Conservation (phyloP, 64 coral and sea anemone genomes). For the Astreopora myriophthalma region DNA sequence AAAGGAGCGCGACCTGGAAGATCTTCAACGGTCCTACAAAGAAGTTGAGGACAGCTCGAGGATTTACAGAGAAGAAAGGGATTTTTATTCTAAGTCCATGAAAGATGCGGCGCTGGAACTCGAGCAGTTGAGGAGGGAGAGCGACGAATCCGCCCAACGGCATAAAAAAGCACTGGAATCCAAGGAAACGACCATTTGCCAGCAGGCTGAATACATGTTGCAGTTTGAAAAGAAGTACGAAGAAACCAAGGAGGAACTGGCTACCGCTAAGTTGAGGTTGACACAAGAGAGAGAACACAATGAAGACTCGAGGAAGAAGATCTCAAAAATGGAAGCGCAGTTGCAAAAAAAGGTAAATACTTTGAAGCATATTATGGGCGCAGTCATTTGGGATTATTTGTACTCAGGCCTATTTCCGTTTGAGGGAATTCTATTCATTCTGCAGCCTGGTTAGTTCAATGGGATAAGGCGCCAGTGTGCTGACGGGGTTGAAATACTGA, state of each 20-base stretch:
- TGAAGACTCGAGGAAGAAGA: slow-evolving; percentile 17
- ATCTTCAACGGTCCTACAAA: background rate
- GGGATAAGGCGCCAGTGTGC: too few species aligned
- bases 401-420: too few species aligned
- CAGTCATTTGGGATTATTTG: too few species aligned
- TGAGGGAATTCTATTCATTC: too few species aligned
- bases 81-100: slow-evolving; percentile 57
- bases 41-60: slow-evolving; percentile 19
- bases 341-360: slow-evolving; percentile 8
- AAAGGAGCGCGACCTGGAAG: slow-evolving; percentile 5
- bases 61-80: slow-evolving; percentile 61
- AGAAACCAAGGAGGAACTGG: slow-evolving; percentile 50
- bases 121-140: slow-evolving; percentile 48
- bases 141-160: slow-evolving; percentile 37
- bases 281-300: slow-evolving; percentile 11
- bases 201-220: slow-evolving; percentile 59
- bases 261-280: slow-evolving; percentile 14
- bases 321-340: background rate
- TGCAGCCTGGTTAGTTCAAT: too few species aligned
- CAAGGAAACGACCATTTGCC: slow-evolving; percentile 56
- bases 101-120: slow-evolving; percentile 58
- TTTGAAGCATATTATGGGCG: background rate
- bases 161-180: slow-evolving; percentile 58
- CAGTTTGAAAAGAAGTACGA: slow-evolving; percentile 81
- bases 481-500: too few species aligned